These are phyloP conservation scores for Sinopyrophorus schimmeli DNA, from an alignment of 2,888 invertebrate genomes.

Conservation along the genomic window DNA sequence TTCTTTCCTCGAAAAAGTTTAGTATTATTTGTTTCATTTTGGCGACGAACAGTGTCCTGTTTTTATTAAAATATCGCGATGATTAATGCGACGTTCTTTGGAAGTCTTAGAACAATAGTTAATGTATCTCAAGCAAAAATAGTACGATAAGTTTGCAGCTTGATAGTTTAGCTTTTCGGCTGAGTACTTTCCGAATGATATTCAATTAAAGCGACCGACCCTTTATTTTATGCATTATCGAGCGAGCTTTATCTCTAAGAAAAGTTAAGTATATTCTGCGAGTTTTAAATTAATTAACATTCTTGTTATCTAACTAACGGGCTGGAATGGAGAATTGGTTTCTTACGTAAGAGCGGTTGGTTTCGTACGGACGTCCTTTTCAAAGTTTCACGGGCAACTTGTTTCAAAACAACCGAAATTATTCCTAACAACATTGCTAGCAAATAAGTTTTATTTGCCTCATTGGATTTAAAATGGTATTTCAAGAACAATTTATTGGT, in stretches of 20 bases:
- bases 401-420: slow-evolving; percentile 42
- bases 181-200: no score
- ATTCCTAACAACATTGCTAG: slow-evolving; percentile 40
- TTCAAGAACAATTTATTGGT: slow-evolving; percentile 24
- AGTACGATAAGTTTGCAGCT: no score
- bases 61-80: no score
- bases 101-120: no score
- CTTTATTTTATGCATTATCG: slow-evolving; percentile 7
- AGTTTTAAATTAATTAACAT: slow-evolving; percentile 54
- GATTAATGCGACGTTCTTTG: no score
- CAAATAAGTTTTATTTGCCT: slow-evolving; percentile 36
- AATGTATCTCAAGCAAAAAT: no score
- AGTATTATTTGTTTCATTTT: no score
- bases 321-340: slow-evolving; percentile 48
- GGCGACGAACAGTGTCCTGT: no score
- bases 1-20: no score
- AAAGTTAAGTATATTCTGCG: slow-evolving; percentile 46
- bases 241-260: slow-evolving; percentile 32
- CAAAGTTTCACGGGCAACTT: slow-evolving; percentile 34
- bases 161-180: no score
- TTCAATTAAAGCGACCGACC: neutral
- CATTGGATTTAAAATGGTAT: slow-evolving; percentile 32
- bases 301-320: slow-evolving; percentile 51
- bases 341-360: slow-evolving; percentile 38
- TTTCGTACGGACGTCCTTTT: slow-evolving; percentile 36